Evolutionary conservation across 2,888 invertebrate genomes (phyloP), one percentile per base, ranked within the genome.

Genomic region (Philereme transversata): DNA sequence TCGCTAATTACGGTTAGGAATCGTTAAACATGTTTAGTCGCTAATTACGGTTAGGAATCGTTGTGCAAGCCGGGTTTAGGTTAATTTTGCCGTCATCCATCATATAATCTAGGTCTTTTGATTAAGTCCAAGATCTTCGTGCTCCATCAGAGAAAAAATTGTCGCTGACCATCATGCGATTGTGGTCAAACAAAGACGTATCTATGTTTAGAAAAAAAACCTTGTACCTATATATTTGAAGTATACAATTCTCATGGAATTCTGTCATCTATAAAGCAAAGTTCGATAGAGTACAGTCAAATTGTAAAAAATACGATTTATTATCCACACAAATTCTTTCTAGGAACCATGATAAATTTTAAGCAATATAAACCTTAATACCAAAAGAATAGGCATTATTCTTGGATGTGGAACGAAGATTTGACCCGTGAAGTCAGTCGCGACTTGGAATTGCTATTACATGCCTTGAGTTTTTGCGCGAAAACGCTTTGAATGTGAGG

Each of bases 391-490:
- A 70, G 51, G 59, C 56, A 67, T 69, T 35, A 58, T 74, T 34
- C 41, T 56, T 10, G 8, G 45, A 33, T 6, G 47, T 10, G 9
- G 9, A 55, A 70, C 57, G 65, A 73, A 72, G 69, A 76, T 73
- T 67, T 74, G 74, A 74, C 75, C 73, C 69, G 67, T 66, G 69
- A 67, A 78, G 69, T 74, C 68, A 70, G 68, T 60, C 65, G 70
- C 74, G 72, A 75, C 62, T 53, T 51, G 69, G 75, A 73, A 76
- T 76, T 75, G 73, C 65, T 76, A 78, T 78, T 77, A 78, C 73
- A 68, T 72, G 69, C 73, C 70, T 74, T 68, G 67, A 71, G 74
- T 79, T 80, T 80, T 81, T 77, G 70, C 68, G 72, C 70, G 72
- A 73, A 70, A 76, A 69, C 72, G 51, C 55, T 68, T 65, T 66